Evolutionary conservation across 2,797 vertebrate species (phyloP), one percentile per base, ranked within the genome.

Genomic region (Parambassis ranga): DNA sequence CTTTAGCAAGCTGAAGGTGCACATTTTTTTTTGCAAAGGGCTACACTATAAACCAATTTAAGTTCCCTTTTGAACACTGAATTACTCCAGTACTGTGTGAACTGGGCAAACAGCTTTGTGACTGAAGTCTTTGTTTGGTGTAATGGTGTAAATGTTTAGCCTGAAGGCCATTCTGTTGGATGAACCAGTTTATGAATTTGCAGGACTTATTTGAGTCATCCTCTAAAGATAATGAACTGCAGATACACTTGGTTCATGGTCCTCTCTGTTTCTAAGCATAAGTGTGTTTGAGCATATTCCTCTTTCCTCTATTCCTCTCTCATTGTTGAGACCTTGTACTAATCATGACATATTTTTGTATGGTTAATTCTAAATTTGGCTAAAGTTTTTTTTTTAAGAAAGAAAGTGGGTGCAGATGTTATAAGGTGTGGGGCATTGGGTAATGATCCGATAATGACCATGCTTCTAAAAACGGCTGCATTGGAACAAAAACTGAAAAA

Each of bases 401-500:
- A n/a, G n/a, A n/a, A n/a, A n/a, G n/a, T n/a, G n/a, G n/a, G n/a
- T n/a, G 50, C 23, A 13, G 31, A 36, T 48, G n/a, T 44, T 24
- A 10, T 7, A 3, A n/a, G 2, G 1, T 14, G 30, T 52, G 22
- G 6, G 8, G 19, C 10, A 20, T 7, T 20, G 14, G 35, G 19
- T 36, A 36, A 58, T 59, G 41, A 33, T 51, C 27, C 22, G n/a
- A n/a, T n/a, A n/a, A n/a, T 55, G 44, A 27, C 36, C 24, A 15
- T 1, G 3, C 15, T 51, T n/a, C n/a, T 33, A 56, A 55, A 58
- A 66, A 47, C 50, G 41, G 15, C 28, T 50, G 33, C 46, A 37
- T 46, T 59, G 14, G 49, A 39, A 60, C 24, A 41, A 37, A 75
- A 72, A 58, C 63, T 22, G 5, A n/a, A n/a, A 42, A 49, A 59